phyloP scores from a whole-genome alignment of 2,113 vertebrate species.

The Phyllostomus discolor region DNA sequence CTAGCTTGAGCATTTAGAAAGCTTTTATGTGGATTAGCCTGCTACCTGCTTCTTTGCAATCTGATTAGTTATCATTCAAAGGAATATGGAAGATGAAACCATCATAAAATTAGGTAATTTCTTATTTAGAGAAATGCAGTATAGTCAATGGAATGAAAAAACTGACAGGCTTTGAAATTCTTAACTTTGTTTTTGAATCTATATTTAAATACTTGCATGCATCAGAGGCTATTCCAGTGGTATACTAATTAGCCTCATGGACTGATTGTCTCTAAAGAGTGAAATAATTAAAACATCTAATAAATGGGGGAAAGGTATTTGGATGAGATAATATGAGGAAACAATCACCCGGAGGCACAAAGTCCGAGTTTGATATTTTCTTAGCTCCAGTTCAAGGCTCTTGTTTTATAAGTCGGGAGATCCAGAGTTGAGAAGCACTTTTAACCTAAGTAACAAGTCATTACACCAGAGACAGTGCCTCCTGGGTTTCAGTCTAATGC shows the following conservation, averaged over 20 bases:
- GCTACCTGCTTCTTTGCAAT: background rate
- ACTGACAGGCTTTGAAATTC: background rate
- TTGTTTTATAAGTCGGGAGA: background rate
- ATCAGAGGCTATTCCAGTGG: background rate
- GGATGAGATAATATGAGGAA: background rate
- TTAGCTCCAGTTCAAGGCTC: background rate
- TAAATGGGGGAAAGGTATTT: background rate
- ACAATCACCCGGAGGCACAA: background rate
- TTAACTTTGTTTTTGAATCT: background rate
- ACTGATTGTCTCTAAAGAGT: background rate
- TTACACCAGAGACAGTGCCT: background rate
- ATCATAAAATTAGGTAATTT: background rate
- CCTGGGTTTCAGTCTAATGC: background rate
- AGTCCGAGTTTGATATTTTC: background rate
- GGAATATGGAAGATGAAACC: background rate
- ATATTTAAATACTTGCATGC: background rate
- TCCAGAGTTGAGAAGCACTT: background rate
- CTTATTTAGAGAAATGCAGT: background rate
- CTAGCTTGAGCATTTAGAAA: background rate
- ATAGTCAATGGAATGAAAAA: background rate
- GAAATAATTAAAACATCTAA: background rate
- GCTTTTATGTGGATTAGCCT: slow-evolving; percentile 42
- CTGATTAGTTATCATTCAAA: slow-evolving; percentile 34
- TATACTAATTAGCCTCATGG: background rate
- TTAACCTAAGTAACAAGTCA: background rate